These are phyloP conservation scores for Meta bourneti DNA, from an alignment of 2,888 invertebrate species.

Conservation along the genomic window DNA sequence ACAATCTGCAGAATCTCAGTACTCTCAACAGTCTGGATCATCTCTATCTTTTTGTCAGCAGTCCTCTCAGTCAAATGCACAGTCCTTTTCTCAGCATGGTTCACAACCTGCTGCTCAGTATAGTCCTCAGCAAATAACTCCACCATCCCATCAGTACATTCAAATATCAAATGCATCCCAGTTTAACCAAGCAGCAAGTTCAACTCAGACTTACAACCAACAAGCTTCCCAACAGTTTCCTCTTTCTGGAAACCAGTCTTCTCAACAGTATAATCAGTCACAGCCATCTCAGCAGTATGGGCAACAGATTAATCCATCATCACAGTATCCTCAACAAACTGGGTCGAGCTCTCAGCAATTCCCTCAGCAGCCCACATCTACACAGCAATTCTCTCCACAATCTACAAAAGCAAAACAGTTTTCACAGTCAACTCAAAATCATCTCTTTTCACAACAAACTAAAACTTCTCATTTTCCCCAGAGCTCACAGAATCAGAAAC, in stretches of 20 bases:
- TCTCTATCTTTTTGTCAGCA: slow-evolving; percentile 29
- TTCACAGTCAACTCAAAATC: slow-evolving; percentile 35
- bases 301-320: slow-evolving; percentile 20
- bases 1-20: slow-evolving; percentile 48
- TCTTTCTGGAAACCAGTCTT: slow-evolving; percentile 36
- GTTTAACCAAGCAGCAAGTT: slow-evolving; percentile 36
- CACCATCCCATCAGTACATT: slow-evolving; percentile 35
- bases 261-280: slow-evolving; percentile 40
- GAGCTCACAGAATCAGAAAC: slow-evolving; percentile 34
- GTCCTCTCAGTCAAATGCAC: slow-evolving; percentile 38
- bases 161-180: slow-evolving; percentile 44
- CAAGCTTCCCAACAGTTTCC: slow-evolving; percentile 46
- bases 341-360: slow-evolving; percentile 11
- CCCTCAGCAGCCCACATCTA: slow-evolving; percentile 10
- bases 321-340: slow-evolving; percentile 23
- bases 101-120: slow-evolving; percentile 26
- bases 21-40: slow-evolving; percentile 41
- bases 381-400: slow-evolving; percentile 30
- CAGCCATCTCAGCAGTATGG: slow-evolving; percentile 39
- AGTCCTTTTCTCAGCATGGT: slow-evolving; percentile 28
- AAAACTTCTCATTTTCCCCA: slow-evolving; percentile 31
- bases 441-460: slow-evolving; percentile 18
- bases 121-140: slow-evolving; percentile 8
- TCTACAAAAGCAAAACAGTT: slow-evolving; percentile 51
- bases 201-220: slow-evolving; percentile 34